Evolutionary conservation across 2,113 vertebrate species (phyloP), one percentile per base, ranked within the genome.

Genomic region (Archilochus colubris): DNA sequence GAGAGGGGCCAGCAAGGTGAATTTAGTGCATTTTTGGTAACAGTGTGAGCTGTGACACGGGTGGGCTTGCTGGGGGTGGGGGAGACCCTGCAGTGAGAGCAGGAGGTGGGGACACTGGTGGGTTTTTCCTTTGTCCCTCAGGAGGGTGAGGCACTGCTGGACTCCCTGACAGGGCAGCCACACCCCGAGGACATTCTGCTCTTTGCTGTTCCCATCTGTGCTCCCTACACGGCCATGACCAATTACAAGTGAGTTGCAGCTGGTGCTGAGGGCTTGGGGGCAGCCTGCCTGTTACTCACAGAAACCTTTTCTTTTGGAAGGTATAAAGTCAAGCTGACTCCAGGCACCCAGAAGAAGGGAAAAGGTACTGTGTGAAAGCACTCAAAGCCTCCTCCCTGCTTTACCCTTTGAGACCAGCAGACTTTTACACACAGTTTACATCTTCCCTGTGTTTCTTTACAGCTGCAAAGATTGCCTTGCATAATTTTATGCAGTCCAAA

Each of bases 311-410:
- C 31, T 85, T 62, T 50, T 85, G 51, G 31, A 94, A 98, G 99
- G 95, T 98, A 99, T 15, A 99, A 99, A 96, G 99, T 99, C 63
- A 99, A 99, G 95, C 97, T 99, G 91, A 99, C 99, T 5, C 99
- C 99, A 3, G 99, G 99, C 63, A 96, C 98, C 20, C 99, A 99
- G 80, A 99, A 99, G 97, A 99, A 99, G 93, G 99, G 99, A 61
- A 99, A 99, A 99, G 99, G 99, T 99, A 98, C 1, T 4, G 64
- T 51, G 2, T 18, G 12, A 27, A 33, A 69, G 38, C 55, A 4
- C 27, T 1, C 2, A 2, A 2, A 1, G 36, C 76, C 57, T 55
- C 8, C 9, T 66, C 4, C 25, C 19, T 23, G 72, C 69, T 8
- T 40, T 28, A 0, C 15, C 70, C 91, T 21, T 43, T 74, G 79